Percentiles rank a stretch among this genome's conserved stretches.
Conservation (phyloP, 2,113 vertebrate species). For the Phocoena phocoena region DNA sequence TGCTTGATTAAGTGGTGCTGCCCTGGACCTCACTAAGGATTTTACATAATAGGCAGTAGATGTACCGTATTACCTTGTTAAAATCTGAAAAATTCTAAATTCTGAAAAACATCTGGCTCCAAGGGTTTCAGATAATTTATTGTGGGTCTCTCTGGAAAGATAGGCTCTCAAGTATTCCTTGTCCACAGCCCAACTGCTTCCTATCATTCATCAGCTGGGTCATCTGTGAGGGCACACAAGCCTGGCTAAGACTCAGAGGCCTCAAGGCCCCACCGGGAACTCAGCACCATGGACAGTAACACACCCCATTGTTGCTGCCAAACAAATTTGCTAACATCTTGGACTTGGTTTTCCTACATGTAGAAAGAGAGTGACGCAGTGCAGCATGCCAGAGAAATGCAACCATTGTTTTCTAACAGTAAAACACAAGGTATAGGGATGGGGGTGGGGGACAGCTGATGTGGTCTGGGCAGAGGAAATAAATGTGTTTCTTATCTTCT, state of each 20-base stretch:
- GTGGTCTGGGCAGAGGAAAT: conserved; percentile 43
- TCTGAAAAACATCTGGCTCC: conserved; percentile 12
- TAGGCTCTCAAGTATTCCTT: not conserved
- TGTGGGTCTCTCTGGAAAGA: not conserved
- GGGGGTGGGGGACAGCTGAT: not conserved
- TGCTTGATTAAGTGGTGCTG: not conserved
- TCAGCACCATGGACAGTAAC: conserved; percentile 54
- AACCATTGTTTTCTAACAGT: conserved; percentile 53
- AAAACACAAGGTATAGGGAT: conserved; percentile 47
- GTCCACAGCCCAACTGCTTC: not conserved
- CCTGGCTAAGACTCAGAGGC: not conserved
- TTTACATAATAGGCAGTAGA: not conserved
- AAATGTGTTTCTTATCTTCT: conserved; percentile 78
- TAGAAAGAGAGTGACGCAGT: not conserved
- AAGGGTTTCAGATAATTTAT: not conserved
- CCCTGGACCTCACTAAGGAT: not conserved
- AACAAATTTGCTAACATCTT: not conserved
- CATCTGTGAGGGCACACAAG: not conserved
- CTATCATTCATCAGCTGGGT: not conserved
- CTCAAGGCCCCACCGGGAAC: fast-evolving
- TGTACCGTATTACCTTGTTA: not conserved
- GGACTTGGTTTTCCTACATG: not conserved
- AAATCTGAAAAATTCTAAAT: conserved; percentile 21
- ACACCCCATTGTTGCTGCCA: fast-evolving
- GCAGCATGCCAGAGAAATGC: not conserved